Evolutionary conservation across 2,113 vertebrate species (phyloP).

Genomic region (Junco hyemalis): DNA sequence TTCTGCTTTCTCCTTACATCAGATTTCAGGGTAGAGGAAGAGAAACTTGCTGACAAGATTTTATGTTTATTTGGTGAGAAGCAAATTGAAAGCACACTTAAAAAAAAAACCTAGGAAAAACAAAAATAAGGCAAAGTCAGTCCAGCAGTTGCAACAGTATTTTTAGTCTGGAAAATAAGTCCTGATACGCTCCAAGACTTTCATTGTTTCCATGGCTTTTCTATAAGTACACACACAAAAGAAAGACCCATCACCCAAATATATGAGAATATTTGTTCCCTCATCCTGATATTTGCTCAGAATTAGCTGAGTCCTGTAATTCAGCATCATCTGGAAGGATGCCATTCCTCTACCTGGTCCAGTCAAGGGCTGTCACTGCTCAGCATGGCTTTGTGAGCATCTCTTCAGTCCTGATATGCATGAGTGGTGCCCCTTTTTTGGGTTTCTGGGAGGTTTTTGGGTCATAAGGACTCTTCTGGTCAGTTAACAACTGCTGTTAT

Average conservation of each 20-base stretch:
- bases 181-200: background rate
- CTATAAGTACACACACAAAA: background rate
- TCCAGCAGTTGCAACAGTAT: background rate
- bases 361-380: background rate
- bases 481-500: background rate
- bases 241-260: background rate
- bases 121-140: background rate
- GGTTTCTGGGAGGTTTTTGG: background rate
- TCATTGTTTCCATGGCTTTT: background rate
- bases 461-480: background rate
- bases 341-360: background rate
- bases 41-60: conserved; percentile 23
- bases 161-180: background rate
- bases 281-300: background rate
- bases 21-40: background rate
- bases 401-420: background rate
- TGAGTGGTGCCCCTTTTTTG: no score
- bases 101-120: background rate
- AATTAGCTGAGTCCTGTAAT: background rate
- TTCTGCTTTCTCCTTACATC: background rate
- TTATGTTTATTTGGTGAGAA: conserved; percentile 26
- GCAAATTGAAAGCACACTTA: conserved; percentile 28
- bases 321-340: background rate
- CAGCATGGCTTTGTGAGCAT: background rate
- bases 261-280: background rate